Base-by-base conservation (phyloP, 2,113 vertebrate species). In the Toxostoma redivivum region DNA sequence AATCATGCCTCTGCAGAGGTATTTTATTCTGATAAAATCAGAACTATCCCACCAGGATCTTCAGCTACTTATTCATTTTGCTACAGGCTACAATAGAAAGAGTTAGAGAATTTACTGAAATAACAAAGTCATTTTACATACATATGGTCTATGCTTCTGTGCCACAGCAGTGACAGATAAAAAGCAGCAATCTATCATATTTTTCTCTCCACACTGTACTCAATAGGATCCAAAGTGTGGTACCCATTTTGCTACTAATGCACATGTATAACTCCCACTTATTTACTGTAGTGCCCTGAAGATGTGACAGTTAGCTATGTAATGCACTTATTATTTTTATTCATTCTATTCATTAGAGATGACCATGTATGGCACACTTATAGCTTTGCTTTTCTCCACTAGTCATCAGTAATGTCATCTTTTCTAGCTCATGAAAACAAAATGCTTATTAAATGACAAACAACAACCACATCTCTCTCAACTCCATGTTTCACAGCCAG, bases 261-360 rank as follows among this genome's bases (percentile, higher is more conserved):
- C 60, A 93, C 93, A 79, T 79, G 88, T 86, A 94, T 97, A 97
- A 97, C 92, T 92, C 88, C 90, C 88, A 88, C 95, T 97, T 96
- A 94, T 95, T 96, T 96, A 95, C 92, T 84, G 69, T 64, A 95
- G 90, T 93, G 90, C 94, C 94, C 92, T 65, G 82, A 93, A 96
- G 93, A 96, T 81, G 94, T 95, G 90, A 96, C 85, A 79, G 93
- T 96, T 92, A 94, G 94, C 85, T 90, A 42, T 88, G 82, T 92
- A 96, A 97, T 93, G 88, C 85, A 93, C 90, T 96, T 96, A 91
- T 95, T 96, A 94, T 96, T 96, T 96, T 96, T 97, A 96, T 96
- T 97, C 95, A 95, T 96, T 96, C 95, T 96, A 81, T 96, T 97
- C 93, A 96, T 95, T 97, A 95, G 79, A 92, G 76, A 88, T 93